phyloP scores from a whole-genome alignment of 92 coral and sea anemone species.

The Heteractis magnifica region DNA sequence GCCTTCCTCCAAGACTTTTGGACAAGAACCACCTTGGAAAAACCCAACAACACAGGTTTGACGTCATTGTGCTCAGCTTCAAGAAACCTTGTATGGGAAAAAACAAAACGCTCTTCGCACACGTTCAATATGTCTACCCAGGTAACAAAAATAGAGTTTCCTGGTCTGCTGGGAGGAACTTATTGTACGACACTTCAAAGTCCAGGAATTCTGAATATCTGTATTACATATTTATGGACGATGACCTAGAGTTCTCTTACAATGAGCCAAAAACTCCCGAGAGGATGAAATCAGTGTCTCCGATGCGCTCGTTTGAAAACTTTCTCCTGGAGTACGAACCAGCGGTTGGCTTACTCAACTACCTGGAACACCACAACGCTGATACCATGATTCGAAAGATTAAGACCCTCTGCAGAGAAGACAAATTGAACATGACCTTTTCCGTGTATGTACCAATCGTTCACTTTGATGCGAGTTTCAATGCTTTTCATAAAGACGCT shows the following conservation, averaged over 20 bases:
- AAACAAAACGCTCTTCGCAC: background rate
- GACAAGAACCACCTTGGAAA: conserved; percentile 32
- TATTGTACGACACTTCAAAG: conserved; percentile 26
- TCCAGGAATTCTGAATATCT: conserved; percentile 17
- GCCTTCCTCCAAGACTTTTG: conserved; percentile 22
- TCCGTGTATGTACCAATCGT: conserved; percentile 23
- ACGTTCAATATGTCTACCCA: conserved; percentile 22
- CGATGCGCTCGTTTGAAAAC: conserved; percentile 51
- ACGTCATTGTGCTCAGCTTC: conserved; percentile 54
- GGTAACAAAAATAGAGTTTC: background rate
- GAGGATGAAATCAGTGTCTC: conserved; percentile 7
- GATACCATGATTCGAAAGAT: conserved; percentile 10
- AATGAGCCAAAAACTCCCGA: conserved; percentile 11
- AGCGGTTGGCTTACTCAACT: conserved; percentile 44
- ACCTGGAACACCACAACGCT: conserved; percentile 35
- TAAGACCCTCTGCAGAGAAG: background rate
- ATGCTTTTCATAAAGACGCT: conserved; percentile 41
- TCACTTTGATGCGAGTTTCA: conserved; percentile 46
- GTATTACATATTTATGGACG: conserved; percentile 40
- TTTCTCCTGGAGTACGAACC: conserved; percentile 48
- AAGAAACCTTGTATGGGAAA: conserved; percentile 20
- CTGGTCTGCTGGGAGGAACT: conserved; percentile 46
- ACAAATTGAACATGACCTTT: background rate
- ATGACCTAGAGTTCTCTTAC: conserved; percentile 27
- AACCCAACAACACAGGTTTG: conserved; percentile 32